Evolutionary conservation across 1,140 invertebrate genomes (phyloP).

Genomic region (Zaprionus africanus): DNA sequence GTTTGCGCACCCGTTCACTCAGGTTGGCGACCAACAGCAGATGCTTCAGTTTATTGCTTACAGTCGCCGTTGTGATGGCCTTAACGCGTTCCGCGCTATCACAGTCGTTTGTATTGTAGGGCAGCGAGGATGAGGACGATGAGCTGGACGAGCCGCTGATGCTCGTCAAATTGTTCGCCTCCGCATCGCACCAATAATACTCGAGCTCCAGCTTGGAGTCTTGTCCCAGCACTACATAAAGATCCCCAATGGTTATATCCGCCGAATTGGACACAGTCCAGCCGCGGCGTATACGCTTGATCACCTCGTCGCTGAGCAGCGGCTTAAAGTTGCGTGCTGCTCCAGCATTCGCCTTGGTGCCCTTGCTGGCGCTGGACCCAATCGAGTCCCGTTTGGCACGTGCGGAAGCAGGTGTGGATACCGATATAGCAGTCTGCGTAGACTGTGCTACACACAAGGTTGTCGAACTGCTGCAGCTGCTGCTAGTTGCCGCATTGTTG

Average conservation of each 20-base stretch:
- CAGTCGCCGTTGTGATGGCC: constrained; percentile 62
- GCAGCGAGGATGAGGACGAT: constrained; percentile 43
- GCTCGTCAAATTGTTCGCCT: constrained; percentile 20
- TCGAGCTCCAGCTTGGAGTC: constrained; percentile 92
- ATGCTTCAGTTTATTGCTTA: constrained; percentile 82
- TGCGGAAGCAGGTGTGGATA: background rate
- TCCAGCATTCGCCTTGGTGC: constrained; percentile 49
- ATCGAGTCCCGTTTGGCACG: constrained; percentile 58
- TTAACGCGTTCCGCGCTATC: constrained; percentile 76
- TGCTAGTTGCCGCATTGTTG: background rate
- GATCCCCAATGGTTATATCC: constrained; percentile 93
- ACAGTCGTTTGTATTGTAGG: constrained; percentile 79
- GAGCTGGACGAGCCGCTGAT: background rate
- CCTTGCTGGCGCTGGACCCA: constrained; percentile 18
- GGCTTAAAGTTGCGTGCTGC: constrained; percentile 69
- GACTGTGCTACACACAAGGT: background rate
- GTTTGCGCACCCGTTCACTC: constrained; percentile 76
- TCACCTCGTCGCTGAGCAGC: constrained; percentile 83
- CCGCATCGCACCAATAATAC: constrained; percentile 90
- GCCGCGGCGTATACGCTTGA: constrained; percentile 88
- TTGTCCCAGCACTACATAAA: constrained; percentile 95
- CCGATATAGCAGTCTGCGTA: background rate
- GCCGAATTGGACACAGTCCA: constrained; percentile 91
- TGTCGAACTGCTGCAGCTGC: background rate
- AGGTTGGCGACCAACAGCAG: constrained; percentile 80